Percentiles rank a stretch among this genome's conserved stretches.
Conservation (phyloP, 2,797 vertebrate genomes). For the Champsocephalus esox region DNA sequence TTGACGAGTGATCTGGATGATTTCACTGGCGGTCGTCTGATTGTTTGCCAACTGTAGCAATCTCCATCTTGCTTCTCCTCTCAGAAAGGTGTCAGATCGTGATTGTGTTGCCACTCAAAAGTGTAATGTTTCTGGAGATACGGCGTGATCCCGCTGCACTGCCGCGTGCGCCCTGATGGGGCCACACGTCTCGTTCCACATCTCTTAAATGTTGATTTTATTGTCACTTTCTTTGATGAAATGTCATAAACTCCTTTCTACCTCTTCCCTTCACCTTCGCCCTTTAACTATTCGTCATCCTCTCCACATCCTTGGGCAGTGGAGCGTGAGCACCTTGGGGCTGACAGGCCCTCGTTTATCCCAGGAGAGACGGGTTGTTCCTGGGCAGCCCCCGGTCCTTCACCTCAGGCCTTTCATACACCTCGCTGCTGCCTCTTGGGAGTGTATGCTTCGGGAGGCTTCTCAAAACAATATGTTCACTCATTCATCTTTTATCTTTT, state of each 20-base stretch:
- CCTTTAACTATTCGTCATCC: slow-evolving; percentile 34
- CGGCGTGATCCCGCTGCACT: neutral
- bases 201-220: slow-evolving; percentile 42
- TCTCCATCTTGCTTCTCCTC: slow-evolving; percentile 2
- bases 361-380: slow-evolving; percentile 37
- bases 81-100: slow-evolving; percentile 32
- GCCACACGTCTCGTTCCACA: slow-evolving; percentile 3
- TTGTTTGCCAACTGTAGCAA: neutral
- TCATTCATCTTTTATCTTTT: slow-evolving; percentile 38
- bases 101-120: slow-evolving; percentile 59
- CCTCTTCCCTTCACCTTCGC: slow-evolving; percentile 13
- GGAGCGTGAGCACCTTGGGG: slow-evolving; percentile 37
- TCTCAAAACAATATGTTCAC: neutral
- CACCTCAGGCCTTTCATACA: slow-evolving; percentile 27
- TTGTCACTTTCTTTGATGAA: slow-evolving; percentile 61
- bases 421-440: slow-evolving; percentile 25
- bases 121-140: slow-evolving; percentile 10
- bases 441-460: slow-evolving; percentile 7
- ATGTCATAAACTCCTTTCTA: slow-evolving; percentile 27
- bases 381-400: slow-evolving; percentile 26
- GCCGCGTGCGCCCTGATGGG: neutral
- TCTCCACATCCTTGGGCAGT: slow-evolving; percentile 26
- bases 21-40: slow-evolving; percentile 14
- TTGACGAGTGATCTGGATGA: slow-evolving; percentile 2
- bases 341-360: slow-evolving; percentile 54